Base-by-base conservation (phyloP, 2,113 vertebrate genomes). In the Ardeotis arabs region DNA sequence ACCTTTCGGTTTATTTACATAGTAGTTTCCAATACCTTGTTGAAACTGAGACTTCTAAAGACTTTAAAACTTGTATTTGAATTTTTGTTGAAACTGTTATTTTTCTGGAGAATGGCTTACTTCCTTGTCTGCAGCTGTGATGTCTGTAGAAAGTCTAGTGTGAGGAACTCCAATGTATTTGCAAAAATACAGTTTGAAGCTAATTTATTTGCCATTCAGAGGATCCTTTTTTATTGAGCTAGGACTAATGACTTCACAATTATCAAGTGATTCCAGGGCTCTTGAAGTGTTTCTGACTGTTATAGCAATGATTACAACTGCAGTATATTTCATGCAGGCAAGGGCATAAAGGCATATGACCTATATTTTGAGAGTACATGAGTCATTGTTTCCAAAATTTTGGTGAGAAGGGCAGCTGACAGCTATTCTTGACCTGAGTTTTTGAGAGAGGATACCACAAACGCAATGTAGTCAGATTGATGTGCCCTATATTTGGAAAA, bases 341-440 rank as follows among this genome's bases (percentile, higher is more conserved):
- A 67, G 88, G 35, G 44, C 35, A 11, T 52, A 49, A 5, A 44
- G 41, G 41, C 41, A 44, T 62, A 12, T 79, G 45, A 45, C 55
- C 70, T 73, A 13, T 79, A 84, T 90, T 93, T 80, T 69, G 41
- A 27, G 60, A 76, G 21, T 21, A 3, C 66, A 25, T 58, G 91
- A 95, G 69, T 91, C 44, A 80, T 52, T 87, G 31, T 84, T 95
- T 81, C 84, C 6, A 6, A 84, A 92, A 70, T 91, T 73, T 84
- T 70, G 53, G 24, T 91, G 80, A 69, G 66, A 49, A 91, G 63
- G 59, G n/a, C 81, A 85, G 58, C 53, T 73, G 87, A 29, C 41
- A 74, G 7, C 37, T 73, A 10, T 76, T 87, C 78, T 69, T 62
- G 64, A 53, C 75, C 28, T 49, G 31, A 33, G 22, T 79, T 91